Evolutionary conservation across 2,113 vertebrate genomes (phyloP), one percentile per base, ranked within the genome.

Genomic region (Microcebus griseorufus): DNA sequence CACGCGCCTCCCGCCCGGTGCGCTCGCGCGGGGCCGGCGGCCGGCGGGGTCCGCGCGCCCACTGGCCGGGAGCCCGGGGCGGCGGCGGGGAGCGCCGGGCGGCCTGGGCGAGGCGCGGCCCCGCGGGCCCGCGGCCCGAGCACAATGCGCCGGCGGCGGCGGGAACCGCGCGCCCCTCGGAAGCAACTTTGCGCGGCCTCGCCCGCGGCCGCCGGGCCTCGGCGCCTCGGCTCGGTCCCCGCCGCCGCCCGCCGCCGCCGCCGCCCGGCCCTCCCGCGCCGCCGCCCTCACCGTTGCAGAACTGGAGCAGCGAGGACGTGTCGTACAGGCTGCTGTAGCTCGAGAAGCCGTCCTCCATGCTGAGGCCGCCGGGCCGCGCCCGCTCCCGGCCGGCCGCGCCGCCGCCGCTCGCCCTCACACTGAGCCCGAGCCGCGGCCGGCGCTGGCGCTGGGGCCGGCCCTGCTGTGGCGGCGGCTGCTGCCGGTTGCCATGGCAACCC

Each of bases 331-430:
- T 99, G 99, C 99, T 99, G 97, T 98, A 98, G 97, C 98, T 98
- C 98, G 99, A 99, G 98, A 99, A 99, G 20, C 99, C 99, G 99
- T 99, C 99, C 99, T 99, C 99, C 99, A 99, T 99, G 98, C 99
- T 99, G 97, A 93, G 95, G 97, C 98, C 98, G 94, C 85, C 93
- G 90, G 94, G 96, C 97, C 67, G 94, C 90, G 93, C 88, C 96
- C 93, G 95, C 94, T 92, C 88, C 79, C 79, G 96, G 95, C 94
- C 69, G 81, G 97, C 88, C 91, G 97, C 97, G 97, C 98, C 95
- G 93, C 93, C 94, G 91, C 98, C 97, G 80, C 83, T 95, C 98
- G 96, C 98, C 97, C 98, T 94, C 97, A 97, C 98, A 96, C 98
- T 91, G 93, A 93, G 98, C 98, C 96, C 93, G 96, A 95, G 91